phyloP scores from a whole-genome alignment of 2,888 invertebrate genomes.

The Eledone cirrhosa region DNA sequence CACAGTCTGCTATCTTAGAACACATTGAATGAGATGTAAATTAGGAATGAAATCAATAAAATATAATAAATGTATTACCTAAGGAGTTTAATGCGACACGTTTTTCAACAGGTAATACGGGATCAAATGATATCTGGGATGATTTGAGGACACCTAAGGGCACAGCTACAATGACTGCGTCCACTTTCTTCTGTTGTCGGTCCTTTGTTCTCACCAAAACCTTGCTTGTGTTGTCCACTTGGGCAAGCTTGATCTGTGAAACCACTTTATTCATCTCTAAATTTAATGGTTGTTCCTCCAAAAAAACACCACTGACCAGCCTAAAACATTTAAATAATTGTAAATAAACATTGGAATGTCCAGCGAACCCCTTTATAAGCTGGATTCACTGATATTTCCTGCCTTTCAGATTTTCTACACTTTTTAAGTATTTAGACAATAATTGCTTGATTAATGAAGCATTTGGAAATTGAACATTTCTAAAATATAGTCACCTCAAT shows the following conservation, averaged over 20 bases:
- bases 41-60: no score
- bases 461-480: no score
- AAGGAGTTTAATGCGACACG: constrained; percentile 41
- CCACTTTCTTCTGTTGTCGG: constrained; percentile 46
- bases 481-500: no score
- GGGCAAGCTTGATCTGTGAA: constrained; percentile 48
- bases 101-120: constrained; percentile 44
- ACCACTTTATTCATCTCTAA: constrained; percentile 49
- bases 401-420: no score
- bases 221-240: constrained; percentile 36
- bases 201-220: constrained; percentile 49
- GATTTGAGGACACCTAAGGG: constrained; percentile 47
- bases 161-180: constrained; percentile 55
- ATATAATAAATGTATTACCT: constrained; percentile 33
- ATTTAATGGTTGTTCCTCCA: constrained; percentile 44
- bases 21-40: no score
- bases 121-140: constrained; percentile 49
- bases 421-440: no score
- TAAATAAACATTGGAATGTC: no score
- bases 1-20: no score
- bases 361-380: no score
- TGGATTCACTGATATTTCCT: no score
- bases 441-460: no score
- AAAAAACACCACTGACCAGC: constrained; percentile 47
- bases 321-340: constrained; percentile 35